These are phyloP conservation scores for Cariama cristata DNA, from an alignment of 2,113 vertebrate genomes.

Conservation along the genomic window DNA sequence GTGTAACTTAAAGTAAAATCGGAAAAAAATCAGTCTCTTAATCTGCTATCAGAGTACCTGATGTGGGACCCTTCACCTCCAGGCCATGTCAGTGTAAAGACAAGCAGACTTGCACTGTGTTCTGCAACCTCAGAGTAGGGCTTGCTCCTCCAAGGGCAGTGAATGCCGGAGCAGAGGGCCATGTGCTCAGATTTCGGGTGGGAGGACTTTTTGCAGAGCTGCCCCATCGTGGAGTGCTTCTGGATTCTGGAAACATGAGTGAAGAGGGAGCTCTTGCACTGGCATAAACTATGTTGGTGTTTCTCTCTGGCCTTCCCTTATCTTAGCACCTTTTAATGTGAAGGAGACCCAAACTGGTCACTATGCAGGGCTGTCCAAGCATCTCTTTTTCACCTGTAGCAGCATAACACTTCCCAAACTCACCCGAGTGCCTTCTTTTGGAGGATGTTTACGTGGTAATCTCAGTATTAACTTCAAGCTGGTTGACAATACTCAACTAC, in stretches of 20 bases:
- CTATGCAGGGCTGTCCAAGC: neutral
- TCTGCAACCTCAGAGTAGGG: neutral
- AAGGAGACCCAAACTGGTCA: no score
- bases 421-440: neutral
- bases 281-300: no score
- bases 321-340: neutral
- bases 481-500: neutral
- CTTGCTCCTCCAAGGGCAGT: neutral
- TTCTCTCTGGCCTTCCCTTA: neutral
- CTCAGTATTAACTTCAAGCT: neutral
- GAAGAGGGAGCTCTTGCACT: neutral
- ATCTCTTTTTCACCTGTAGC: neutral
- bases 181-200: neutral
- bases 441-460: neutral
- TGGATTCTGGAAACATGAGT: fast-evolving
- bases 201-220: neutral
- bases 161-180: fast-evolving
- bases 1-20: neutral
- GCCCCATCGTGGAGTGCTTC: neutral
- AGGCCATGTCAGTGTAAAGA: neutral
- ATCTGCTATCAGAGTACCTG: neutral
- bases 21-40: neutral
- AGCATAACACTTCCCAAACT: neutral
- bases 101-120: neutral
- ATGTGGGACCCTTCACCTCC: neutral